Percentiles rank a stretch among this genome's conserved stretches.
phyloP scores from a whole-genome alignment of 2,888 invertebrate species.

The Nymphalis polychloros region DNA sequence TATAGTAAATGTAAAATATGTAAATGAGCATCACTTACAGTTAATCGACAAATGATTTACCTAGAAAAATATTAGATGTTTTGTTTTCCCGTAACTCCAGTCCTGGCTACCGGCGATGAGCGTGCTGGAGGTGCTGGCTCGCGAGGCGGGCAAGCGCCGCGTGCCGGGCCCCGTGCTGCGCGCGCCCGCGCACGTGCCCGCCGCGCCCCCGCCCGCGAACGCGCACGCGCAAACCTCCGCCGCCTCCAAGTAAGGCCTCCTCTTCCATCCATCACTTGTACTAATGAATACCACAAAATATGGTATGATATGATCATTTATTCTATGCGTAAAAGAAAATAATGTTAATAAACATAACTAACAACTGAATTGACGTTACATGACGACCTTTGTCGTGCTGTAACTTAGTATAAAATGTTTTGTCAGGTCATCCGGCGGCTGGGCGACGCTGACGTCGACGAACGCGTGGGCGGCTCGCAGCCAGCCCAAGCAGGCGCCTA shows the following conservation, averaged over 20 bases:
- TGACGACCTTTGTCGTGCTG: neutral
- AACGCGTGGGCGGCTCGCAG: conserved; percentile 74
- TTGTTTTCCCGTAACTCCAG: conserved; percentile 58
- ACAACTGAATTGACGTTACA: neutral
- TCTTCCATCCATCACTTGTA: too few species aligned
- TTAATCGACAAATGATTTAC: too few species aligned
- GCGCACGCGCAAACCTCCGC: conserved; percentile 39
- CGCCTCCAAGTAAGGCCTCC: conserved; percentile 28
- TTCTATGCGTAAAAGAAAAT: too few species aligned
- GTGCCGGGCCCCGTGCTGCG: conserved; percentile 88
- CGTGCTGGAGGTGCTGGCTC: conserved; percentile 89
- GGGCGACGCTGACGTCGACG: conserved; percentile 73
- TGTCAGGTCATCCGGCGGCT: conserved; percentile 57
- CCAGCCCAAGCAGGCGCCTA: conserved; percentile 41
- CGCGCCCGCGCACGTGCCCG: conserved; percentile 49
- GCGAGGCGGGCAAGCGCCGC: conserved; percentile 89
- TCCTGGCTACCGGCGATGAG: conserved; percentile 95
- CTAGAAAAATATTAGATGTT: too few species aligned
- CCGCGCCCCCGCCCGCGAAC: conserved; percentile 47
- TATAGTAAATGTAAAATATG: too few species aligned
- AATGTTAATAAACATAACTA: too few species aligned
- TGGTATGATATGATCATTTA: too few species aligned
- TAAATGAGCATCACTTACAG: too few species aligned
- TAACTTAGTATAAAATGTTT: neutral
- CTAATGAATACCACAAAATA: too few species aligned